Conservation (phyloP, 2,797 vertebrate species). For the Anguilla obscura region DNA sequence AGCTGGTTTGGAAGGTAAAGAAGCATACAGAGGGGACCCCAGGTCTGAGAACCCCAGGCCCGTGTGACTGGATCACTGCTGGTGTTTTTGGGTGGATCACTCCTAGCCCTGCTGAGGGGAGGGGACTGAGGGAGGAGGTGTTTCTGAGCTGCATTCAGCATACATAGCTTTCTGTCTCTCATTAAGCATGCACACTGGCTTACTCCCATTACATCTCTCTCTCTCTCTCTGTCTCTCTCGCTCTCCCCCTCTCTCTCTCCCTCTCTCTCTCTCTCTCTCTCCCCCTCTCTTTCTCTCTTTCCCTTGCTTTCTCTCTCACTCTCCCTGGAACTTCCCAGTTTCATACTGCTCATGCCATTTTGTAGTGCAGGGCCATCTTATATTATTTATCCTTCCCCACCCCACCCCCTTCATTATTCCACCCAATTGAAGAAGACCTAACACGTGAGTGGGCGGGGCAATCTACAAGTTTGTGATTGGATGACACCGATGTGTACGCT, state of each 20-base stretch:
- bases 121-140: background rate
- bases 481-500: background rate
- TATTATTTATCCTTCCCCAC: constrained; percentile 18
- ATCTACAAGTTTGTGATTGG: background rate
- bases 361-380: constrained; percentile 36
- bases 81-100: background rate
- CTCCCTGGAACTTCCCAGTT: constrained; percentile 34
- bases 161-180: constrained; percentile 47
- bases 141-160: constrained; percentile 30
- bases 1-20: background rate
- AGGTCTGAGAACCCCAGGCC: background rate
- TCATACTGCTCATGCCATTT: constrained; percentile 50
- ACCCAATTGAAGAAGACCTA: background rate
- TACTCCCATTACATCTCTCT: constrained; percentile 61
- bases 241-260: constrained; percentile 22
- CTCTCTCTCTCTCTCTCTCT: constrained; percentile 28
- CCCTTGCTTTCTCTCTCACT: constrained; percentile 41
- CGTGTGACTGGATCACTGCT: background rate
- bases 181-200: constrained; percentile 63
- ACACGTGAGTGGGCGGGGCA: constrained; percentile 16
- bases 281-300: constrained; percentile 33
- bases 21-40: background rate
- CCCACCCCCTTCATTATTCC: constrained; percentile 19
- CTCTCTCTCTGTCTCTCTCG: constrained; percentile 8
- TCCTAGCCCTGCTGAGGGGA: too few relatives aligned